A percentile compares a stretch with the other conserved stretches of the same genome.
These are phyloP conservation scores for Aurelia sp. DNA, from an alignment of 30 jellyfish, hydroid and myxozoan species.

Conservation along the genomic window DNA sequence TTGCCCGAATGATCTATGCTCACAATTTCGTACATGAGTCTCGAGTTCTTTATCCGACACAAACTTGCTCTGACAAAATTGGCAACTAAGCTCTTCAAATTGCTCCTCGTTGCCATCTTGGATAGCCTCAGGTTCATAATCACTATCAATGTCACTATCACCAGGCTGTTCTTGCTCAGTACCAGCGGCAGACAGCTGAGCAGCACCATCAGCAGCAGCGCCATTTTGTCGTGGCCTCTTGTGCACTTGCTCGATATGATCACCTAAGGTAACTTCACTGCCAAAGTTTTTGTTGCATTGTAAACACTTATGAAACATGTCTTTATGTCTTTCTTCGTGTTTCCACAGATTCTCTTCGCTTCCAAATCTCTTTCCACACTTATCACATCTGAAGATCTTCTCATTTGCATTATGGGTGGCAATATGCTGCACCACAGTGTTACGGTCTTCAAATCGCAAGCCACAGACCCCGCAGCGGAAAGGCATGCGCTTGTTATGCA, in stretches of 20 bases:
- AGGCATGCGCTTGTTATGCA: slow-evolving; percentile 88
- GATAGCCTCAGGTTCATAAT: slow-evolving; percentile 20
- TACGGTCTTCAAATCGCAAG: slow-evolving; percentile 82
- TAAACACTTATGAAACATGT: slow-evolving; percentile 79
- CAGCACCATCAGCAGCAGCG: neutral
- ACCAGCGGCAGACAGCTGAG: neutral
- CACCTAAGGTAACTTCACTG: slow-evolving; percentile 60
- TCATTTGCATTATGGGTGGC: slow-evolving; percentile 80
- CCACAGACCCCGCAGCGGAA: slow-evolving; percentile 94
- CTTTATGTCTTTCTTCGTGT: slow-evolving; percentile 78
- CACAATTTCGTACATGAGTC: slow-evolving; percentile 36
- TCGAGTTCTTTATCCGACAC: slow-evolving; percentile 15
- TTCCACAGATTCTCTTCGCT: slow-evolving; percentile 80
- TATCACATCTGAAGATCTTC: slow-evolving; percentile 79
- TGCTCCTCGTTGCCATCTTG: neutral
- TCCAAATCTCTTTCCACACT: slow-evolving; percentile 83
- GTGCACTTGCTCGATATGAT: slow-evolving; percentile 80
- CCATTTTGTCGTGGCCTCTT: slow-evolving; percentile 31
- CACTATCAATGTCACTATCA: neutral
- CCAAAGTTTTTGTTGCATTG: slow-evolving; percentile 71
- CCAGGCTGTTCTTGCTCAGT: neutral
- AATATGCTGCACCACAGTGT: slow-evolving; percentile 88
- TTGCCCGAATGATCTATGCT: slow-evolving; percentile 19
- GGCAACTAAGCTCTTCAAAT: slow-evolving; percentile 31
- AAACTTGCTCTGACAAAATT: slow-evolving; percentile 35